Conservation (phyloP, 2,888 invertebrate species). For the Brachyopa scutellaris region DNA sequence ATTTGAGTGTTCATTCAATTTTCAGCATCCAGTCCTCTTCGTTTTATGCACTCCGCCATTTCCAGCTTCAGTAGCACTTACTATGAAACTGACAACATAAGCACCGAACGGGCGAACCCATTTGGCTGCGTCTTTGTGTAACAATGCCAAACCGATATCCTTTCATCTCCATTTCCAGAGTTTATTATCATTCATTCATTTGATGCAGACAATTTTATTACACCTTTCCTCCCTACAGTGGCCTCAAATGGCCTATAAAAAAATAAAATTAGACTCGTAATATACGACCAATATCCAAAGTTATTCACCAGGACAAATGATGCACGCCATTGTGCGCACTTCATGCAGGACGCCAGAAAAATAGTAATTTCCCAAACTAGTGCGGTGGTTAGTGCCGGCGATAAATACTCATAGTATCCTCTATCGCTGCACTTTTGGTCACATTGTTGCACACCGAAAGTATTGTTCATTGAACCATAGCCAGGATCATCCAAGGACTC, state of each 20-base stretch:
- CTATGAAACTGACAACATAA: too few relatives aligned
- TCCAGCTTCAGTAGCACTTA: too few relatives aligned
- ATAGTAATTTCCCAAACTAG: not conserved
- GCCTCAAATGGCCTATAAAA: conserved; percentile 22
- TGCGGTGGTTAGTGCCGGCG: too few relatives aligned
- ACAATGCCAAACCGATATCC: conserved; percentile 15
- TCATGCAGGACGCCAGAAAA: conserved; percentile 18
- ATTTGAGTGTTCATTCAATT: too few relatives aligned
- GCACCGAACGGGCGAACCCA: too few relatives aligned
- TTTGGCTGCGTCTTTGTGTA: too few relatives aligned
- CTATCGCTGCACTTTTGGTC: conserved; percentile 10
- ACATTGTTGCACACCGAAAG: conserved; percentile 58
- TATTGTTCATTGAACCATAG: conserved; percentile 54
- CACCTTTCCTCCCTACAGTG: conserved; percentile 18
- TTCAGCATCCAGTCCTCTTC: too few relatives aligned
- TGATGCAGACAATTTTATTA: conserved; percentile 22
- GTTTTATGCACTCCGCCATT: too few relatives aligned
- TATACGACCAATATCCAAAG: not conserved
- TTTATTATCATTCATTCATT: not conserved
- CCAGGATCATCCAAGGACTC: conserved; percentile 42
- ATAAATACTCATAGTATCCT: too few relatives aligned
- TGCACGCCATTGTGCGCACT: not conserved
- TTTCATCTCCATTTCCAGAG: not conserved
- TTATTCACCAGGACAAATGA: conserved; percentile 2
- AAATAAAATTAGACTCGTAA: not conserved